These are phyloP conservation scores for Smittia sp. DNA, from an alignment of 2,888 invertebrate genomes.

Conservation along the genomic window DNA sequence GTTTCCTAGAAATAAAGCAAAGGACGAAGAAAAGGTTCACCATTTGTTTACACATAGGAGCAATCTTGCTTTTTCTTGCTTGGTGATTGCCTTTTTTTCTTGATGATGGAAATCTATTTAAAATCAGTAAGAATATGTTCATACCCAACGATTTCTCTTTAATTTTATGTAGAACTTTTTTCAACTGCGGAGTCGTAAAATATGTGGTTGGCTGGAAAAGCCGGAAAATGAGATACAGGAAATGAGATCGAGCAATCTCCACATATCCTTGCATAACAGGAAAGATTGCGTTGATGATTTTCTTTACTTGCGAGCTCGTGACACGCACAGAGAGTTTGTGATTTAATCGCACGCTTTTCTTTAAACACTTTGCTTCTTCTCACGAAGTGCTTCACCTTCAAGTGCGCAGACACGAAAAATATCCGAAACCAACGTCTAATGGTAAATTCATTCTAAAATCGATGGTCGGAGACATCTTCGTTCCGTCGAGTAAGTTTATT, in stretches of 20 bases:
- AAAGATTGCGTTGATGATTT: neutral
- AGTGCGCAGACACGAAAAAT: neutral
- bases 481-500: neutral
- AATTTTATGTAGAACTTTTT: no score
- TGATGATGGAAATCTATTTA: no score
- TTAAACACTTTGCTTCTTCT: neutral
- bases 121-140: no score
- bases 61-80: no score
- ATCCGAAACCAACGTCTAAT: neutral
- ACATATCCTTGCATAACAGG: neutral
- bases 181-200: no score
- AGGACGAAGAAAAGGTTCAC: no score
- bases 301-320: no score
- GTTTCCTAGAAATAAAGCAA: no score
- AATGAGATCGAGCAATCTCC: neutral
- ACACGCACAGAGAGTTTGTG: neutral
- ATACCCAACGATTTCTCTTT: no score
- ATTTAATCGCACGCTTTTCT: neutral
- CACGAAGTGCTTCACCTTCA: neutral
- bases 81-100: no score
- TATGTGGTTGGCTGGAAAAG: no score
- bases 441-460: constrained; percentile 1
- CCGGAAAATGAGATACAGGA: neutral
- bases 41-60: no score
- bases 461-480: neutral